Conservation (phyloP, 2,888 invertebrate species). For the Phania funesta region DNA sequence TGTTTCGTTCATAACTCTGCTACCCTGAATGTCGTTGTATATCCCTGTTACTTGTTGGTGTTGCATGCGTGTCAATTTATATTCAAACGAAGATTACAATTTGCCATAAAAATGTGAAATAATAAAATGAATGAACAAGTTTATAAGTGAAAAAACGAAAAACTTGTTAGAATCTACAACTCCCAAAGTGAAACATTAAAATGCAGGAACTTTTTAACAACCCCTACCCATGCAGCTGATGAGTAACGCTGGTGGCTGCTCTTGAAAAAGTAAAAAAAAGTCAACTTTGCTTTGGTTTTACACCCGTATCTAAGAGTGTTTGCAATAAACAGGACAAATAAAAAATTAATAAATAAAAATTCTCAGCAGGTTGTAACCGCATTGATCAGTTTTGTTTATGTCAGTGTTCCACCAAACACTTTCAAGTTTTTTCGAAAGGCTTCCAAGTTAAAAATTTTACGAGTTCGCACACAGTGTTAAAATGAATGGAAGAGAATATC, state of each 20-base stretch:
- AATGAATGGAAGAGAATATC: slow-evolving; percentile 10
- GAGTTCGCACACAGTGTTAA: neutral
- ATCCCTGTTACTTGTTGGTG: neutral
- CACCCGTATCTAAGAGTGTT: slow-evolving; percentile 46
- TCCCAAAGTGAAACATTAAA: slow-evolving; percentile 70
- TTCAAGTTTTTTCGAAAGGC: neutral
- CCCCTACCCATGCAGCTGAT: neutral
- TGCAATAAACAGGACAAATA: slow-evolving; percentile 47
- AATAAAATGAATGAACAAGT: slow-evolving; percentile 3
- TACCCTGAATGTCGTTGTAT: neutral
- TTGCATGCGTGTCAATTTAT: slow-evolving; percentile 53
- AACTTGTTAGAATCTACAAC: slow-evolving; percentile 67
- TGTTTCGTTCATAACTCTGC: slow-evolving; percentile 12
- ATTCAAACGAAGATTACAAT: slow-evolving; percentile 62
- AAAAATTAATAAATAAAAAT: too few species aligned
- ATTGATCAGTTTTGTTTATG: slow-evolving; percentile 51
- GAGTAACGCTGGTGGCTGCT: neutral
- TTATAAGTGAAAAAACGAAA: slow-evolving; percentile 53
- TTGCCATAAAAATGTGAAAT: slow-evolving; percentile 60
- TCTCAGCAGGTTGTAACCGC: slow-evolving; percentile 68
- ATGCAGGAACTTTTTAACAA: slow-evolving; percentile 69
- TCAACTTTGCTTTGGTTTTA: neutral
- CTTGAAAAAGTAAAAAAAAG: neutral
- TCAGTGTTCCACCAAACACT: neutral
- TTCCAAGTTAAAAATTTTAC: neutral